Evolutionary conservation across 2,797 vertebrate species (phyloP), one percentile per base, ranked within the genome.

Genomic region (Ctenochaetus hawaiiensis): DNA sequence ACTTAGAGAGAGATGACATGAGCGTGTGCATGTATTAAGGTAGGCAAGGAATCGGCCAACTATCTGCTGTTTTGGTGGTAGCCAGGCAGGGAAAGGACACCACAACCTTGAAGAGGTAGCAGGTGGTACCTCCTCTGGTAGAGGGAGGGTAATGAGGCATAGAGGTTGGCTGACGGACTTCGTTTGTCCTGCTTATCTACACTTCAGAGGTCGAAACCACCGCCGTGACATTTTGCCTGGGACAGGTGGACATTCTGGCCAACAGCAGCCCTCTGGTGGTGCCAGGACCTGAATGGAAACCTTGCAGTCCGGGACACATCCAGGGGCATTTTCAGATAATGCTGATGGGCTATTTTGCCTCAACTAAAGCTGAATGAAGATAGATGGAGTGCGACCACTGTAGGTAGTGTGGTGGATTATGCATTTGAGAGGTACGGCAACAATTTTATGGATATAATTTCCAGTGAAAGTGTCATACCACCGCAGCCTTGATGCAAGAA

Each of bases 51-150:
- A 34, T 26, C 44, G n/a, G 82, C 80, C 79, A 86, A 39, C 57
- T 68, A 17, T 81, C 62, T 60, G 44, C 59, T 67, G 70, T 77
- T 87, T 80, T 85, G 83, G 79, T 87, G 41, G 53, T 65, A 43
- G 74, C 54, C 44, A 48, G 57, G 65, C 16, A 73, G 63, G 65
- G 70, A 30, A 89, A 91, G 92, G 84, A 65, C 89, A 56, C 16
- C 0, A 6, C 47, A 73, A 92, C 93, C 91, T 94, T 93, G 81
- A 85, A n/a, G 60, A n/a, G 26, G 67, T 61, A 82, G 91, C 89
- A 90, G 91, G 90, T 89, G 90, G 83, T 67, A 71, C 87, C 89
- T 87, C 86, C 77, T 86, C 67, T 91, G 87, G 90, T 78, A 67
- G 75, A 77, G 60, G 67, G 20, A 58, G 61, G 54, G 74, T 85